These are phyloP conservation scores for Coelopa frigida DNA, from an alignment of 1,140 invertebrate genomes.

Conservation along the genomic window DNA sequence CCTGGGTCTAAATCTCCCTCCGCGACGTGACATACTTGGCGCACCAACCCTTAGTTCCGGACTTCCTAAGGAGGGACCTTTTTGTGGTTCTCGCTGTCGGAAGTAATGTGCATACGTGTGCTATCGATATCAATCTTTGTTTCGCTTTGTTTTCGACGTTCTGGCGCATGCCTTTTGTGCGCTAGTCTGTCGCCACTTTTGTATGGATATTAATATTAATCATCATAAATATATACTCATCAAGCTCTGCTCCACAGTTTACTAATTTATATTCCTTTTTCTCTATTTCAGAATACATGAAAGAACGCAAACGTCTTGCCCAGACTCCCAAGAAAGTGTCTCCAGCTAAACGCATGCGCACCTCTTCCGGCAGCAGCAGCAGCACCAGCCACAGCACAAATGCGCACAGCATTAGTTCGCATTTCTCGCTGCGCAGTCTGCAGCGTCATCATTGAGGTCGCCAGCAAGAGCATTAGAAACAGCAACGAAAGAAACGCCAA, in stretches of 20 bases:
- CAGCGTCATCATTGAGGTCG: conserved; percentile 4
- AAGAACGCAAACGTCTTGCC: conserved; percentile 40
- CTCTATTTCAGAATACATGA: conserved; percentile 41
- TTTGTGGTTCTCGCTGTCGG: no score
- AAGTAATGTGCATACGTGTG: no score
- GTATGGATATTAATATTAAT: no score
- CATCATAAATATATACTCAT: not conserved
- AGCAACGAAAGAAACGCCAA: not conserved
- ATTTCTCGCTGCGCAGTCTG: conserved; percentile 12
- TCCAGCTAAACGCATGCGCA: conserved; percentile 36
- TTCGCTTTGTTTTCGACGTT: no score
- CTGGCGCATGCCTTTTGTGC: no score
- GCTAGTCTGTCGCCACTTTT: no score
- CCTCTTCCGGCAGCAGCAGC: conserved; percentile 21
- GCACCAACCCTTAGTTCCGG: no score
- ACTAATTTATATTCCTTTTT: conserved; percentile 17
- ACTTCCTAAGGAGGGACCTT: no score
- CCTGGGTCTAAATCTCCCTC: no score
- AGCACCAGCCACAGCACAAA: conserved; percentile 14
- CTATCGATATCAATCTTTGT: no score
- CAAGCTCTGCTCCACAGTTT: conserved; percentile 2
- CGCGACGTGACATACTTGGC: no score
- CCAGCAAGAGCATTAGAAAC: no score
- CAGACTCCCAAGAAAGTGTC: conserved; percentile 41
- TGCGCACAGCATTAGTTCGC: conserved; percentile 18